Base-by-base conservation (phyloP, 1,140 invertebrate species). In the Ooceraea biroi region DNA sequence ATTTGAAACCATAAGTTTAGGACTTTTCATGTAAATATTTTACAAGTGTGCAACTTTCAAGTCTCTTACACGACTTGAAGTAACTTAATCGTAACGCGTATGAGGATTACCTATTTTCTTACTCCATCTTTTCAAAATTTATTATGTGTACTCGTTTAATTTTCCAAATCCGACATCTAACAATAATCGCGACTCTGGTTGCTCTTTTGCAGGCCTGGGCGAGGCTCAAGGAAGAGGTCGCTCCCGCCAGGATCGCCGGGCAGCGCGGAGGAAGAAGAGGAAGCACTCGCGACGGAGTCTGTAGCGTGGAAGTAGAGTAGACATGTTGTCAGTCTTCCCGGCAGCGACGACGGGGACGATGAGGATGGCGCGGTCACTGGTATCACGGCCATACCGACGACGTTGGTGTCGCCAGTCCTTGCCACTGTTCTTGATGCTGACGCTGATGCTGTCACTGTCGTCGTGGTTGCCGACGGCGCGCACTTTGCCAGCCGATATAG, bases 401-500 rank as follows among this genome's bases (percentile, higher is more conserved):
- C 12, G 69, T 30, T 63, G 85, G 69, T 69, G 48, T 57, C 84
- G 73, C 4, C 71, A 7, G 7, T 36, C 36, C 2, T 7, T 60
- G 50, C 66, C 83, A 52, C 74, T 85, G 7, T 17, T 72, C 85
- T 61, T 85, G 57, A 78, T 90, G 3, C 77, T 91, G 19, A 74
- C 89, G 46, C 72, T 89, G 90, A 92, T 94, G 91, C 77, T 91
- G 50, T 92, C 95, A 92, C 65, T 89, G 82, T 93, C 93, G 88
- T 92, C 95, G 72, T 92, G 91, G 91, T 92, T 93, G 89, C 92
- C 94, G 63, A 41, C 93, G 90, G 93, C 91, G 90, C 92, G 89
- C 90, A 93, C 92, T n/a, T 84, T 91, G 22, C 94, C 95, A 72
- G 94, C 95, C 90, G 96, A 96, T 93, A 96, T 97, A 91, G 95